Evolutionary conservation across 1,140 invertebrate genomes (phyloP), one percentile per base, ranked within the genome.

Genomic region (Cecropterus lyciades): DNA sequence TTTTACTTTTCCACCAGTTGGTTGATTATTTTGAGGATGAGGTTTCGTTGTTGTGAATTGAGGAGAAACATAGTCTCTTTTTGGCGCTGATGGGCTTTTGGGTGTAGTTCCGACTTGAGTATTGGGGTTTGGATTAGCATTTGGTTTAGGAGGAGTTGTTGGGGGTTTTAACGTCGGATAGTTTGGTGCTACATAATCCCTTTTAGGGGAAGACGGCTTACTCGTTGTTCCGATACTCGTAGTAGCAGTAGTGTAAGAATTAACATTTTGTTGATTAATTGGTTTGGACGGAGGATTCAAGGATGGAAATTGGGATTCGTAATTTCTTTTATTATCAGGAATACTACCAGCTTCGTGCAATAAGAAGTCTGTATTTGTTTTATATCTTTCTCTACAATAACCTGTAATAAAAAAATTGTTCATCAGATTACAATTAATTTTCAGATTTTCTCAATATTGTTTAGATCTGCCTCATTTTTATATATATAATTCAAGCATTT

Each of bases 301-400:
- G 13, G 81, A 68, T 49, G 84, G 82, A 68, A 82, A 85, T 69
- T 84, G 76, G 0, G 68, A 24, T 16, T 68, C 73, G 63, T 81
- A 83, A 64, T 80, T 67, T 53, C 52, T 75, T 75, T 84, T 83
- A 49, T 69, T 52, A 24, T 62, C 72, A 43, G 65, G 33, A 15
- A 70, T 15, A 14, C 60, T 72, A 49, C 84, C 80, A 69, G 78
- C 77, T 80, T 91, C 89, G 45, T 90, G 89, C 9, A 81, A 37
- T 72, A 91, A 75, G 69, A 91, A 91, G 42, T 91, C 89, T 14
- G 70, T 80, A 42, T 79, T 87, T 6, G 78, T 62, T 73, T 84
- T 86, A 62, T 79, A 80, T 43, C 69, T 62, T 64, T 72, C 76
- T 65, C 71, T 80, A 55, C 45, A 37, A 16, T 69, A 55, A 52